These are phyloP conservation scores for Dallia pectoralis DNA, from an alignment of 2,797 vertebrate genomes.

Conservation along the genomic window DNA sequence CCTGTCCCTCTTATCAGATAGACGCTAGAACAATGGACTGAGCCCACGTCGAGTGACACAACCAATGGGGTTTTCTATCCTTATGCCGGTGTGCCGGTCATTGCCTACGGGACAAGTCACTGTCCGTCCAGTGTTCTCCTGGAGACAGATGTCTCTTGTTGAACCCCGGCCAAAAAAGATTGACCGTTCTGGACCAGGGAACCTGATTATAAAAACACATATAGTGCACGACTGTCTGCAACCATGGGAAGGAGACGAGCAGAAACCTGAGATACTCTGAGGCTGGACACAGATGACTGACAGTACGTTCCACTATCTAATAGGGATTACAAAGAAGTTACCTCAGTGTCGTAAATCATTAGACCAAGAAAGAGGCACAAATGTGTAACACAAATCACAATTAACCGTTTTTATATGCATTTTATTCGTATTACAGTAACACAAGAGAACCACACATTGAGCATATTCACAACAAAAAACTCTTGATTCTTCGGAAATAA, in stretches of 20 bases:
- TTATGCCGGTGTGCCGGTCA: neutral
- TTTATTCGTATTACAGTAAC: constrained; percentile 71
- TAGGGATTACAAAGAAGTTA: neutral
- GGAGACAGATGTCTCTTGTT: constrained; percentile 65
- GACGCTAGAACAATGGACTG: constrained; percentile 71
- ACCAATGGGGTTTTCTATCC: constrained; percentile 22
- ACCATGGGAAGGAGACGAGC: constrained; percentile 26
- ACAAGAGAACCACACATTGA: constrained; percentile 61
- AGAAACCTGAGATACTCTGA: constrained; percentile 6
- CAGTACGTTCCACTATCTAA: constrained; percentile 23
- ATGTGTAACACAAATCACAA: neutral
- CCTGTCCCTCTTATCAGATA: constrained; percentile 75
- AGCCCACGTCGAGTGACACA: constrained; percentile 47
- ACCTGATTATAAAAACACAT: constrained; percentile 26
- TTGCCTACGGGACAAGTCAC: constrained; percentile 11
- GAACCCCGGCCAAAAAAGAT: constrained; percentile 37
- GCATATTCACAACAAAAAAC: constrained; percentile 61
- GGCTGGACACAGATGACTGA: constrained; percentile 28
- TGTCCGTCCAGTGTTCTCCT: constrained; percentile 46
- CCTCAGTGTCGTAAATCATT: neutral
- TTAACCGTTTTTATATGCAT: constrained; percentile 22
- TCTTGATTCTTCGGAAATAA: constrained; percentile 69
- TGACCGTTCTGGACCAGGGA: constrained; percentile 37
- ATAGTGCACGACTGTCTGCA: constrained; percentile 13
- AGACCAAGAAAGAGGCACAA: neutral